A percentile compares a stretch with the other conserved stretches of the same genome.
phyloP scores from a whole-genome alignment of 2,888 invertebrate genomes.

The Scaptomyza cyrtandrae region DNA sequence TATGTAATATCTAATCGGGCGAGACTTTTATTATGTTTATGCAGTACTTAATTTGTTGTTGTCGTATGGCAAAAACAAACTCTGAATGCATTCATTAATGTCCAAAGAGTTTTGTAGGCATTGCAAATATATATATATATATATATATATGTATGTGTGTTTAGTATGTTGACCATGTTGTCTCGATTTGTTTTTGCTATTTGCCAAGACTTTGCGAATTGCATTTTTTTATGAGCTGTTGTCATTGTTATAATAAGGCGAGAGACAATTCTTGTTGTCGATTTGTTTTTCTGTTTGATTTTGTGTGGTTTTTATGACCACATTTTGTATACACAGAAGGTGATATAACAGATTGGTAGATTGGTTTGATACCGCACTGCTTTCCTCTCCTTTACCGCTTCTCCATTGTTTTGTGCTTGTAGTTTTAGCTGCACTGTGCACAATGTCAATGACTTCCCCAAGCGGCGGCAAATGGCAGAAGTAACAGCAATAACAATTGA shows the following conservation, averaged over 20 bases:
- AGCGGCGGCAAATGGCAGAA: not conserved
- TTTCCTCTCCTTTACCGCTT: not conserved
- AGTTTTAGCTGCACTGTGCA: constrained; percentile 53
- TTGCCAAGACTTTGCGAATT: constrained; percentile 51
- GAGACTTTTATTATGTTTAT: constrained; percentile 32
- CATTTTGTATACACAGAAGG: not conserved
- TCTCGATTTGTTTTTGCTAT: constrained; percentile 25
- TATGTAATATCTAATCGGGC: constrained; percentile 56
- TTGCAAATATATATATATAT: too few species aligned
- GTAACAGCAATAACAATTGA: constrained; percentile 59
- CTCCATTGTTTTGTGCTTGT: constrained; percentile 27
- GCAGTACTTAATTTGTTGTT: constrained; percentile 7
- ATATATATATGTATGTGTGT: too few species aligned
- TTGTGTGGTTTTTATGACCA: constrained; percentile 14
- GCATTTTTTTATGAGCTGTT: constrained; percentile 52
- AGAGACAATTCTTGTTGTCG: constrained; percentile 41
- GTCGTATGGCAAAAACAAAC: constrained; percentile 13
- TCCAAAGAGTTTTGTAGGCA: not conserved
- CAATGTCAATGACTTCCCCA: constrained; percentile 70
- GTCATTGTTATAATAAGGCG: constrained; percentile 24
- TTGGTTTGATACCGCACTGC: too few species aligned
- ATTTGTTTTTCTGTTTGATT: constrained; percentile 26
- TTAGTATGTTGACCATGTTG: not conserved
- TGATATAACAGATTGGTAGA: not conserved
- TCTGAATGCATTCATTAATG: constrained; percentile 62